These are phyloP conservation scores for Tipula helvola DNA, from an alignment of 2,888 invertebrate genomes.

Conservation along the genomic window DNA sequence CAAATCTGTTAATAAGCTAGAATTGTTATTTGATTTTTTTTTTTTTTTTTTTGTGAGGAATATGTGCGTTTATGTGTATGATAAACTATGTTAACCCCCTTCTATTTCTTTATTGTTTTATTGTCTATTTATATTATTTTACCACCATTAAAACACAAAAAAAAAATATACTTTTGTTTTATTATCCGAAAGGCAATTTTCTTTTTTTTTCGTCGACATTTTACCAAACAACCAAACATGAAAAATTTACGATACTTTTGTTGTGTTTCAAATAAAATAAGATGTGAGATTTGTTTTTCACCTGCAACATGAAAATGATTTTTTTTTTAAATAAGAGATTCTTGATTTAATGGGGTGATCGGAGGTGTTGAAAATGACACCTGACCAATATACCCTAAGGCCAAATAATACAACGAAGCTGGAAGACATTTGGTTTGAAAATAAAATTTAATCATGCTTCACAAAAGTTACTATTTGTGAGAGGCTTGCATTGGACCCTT, in stretches of 20 bases:
- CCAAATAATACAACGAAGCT: no score
- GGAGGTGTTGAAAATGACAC: neutral
- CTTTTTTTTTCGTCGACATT: neutral
- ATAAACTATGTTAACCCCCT: neutral
- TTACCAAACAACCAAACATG: neutral
- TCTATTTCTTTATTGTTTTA: neutral
- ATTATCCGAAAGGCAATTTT: neutral
- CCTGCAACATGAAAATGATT: neutral
- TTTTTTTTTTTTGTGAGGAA: neutral
- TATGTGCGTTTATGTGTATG: neutral
- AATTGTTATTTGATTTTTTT: neutral
- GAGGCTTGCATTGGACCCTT: no score
- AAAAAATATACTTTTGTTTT: neutral
- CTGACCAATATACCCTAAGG: no score
- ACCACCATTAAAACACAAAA: neutral
- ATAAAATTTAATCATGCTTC: no score
- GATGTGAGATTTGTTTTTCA: neutral
- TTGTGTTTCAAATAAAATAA: neutral
- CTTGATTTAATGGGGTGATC: neutral
- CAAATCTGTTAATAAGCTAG: neutral
- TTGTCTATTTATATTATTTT: neutral
- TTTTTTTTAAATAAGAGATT: neutral
- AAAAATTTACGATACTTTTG: neutral
- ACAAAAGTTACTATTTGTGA: no score
- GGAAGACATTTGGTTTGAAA: no score